A percentile compares a stretch with the other conserved stretches of the same genome.
phyloP scores from a whole-genome alignment of 2,113 vertebrate species.

The Dicrurus megarhynchus region DNA sequence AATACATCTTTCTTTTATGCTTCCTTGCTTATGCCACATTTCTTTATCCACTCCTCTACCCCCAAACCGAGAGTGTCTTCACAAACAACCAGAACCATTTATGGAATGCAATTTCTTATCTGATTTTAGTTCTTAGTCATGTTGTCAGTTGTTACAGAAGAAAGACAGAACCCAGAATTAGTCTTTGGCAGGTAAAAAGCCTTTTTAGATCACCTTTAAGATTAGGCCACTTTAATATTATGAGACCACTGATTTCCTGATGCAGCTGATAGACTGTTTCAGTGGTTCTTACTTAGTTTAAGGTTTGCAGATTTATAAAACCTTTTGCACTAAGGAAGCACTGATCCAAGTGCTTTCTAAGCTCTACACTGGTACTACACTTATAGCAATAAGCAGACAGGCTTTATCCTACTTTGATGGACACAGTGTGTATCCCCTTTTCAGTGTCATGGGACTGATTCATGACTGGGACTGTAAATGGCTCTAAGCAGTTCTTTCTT shows the following conservation, averaged over 20 bases:
- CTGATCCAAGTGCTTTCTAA: background rate
- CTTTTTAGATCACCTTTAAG: conserved; percentile 56
- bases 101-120: conserved; percentile 58
- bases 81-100: conserved; percentile 32
- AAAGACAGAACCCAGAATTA: conserved; percentile 52
- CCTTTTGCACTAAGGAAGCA: background rate
- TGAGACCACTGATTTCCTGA: background rate
- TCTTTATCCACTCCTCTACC: background rate
- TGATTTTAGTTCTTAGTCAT: conserved; percentile 24
- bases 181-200: conserved; percentile 56
- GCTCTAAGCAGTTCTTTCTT: background rate
- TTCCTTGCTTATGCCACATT: background rate
- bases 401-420: background rate
- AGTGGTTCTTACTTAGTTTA: background rate
- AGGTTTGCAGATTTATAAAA: background rate
- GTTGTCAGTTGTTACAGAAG: conserved; percentile 47
- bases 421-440: background rate
- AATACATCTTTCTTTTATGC: background rate
- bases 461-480: background rate
- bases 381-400: background rate
- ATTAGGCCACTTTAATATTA: conserved; percentile 35
- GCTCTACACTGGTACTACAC: background rate
- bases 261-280: conserved; percentile 1
- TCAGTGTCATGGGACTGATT: background rate
- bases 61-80: background rate